Percentiles rank a stretch among this genome's conserved stretches.
These are phyloP conservation scores for Pogonomyrmex barbatus DNA, from an alignment of 1,140 invertebrate genomes.

Conservation along the genomic window DNA sequence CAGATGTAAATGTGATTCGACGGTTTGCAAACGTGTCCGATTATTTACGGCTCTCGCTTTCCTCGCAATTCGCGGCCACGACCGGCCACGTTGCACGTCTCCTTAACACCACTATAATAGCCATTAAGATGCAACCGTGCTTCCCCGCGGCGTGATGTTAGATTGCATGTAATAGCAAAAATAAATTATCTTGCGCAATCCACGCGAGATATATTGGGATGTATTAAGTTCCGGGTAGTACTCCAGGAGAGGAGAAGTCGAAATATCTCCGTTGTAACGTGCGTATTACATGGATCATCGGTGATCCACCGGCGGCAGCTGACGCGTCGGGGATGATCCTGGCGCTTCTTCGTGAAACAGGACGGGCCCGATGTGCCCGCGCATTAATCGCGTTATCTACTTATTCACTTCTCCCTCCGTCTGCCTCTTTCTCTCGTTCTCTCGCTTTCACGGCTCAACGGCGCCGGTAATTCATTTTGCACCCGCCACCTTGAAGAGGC, in stretches of 20 bases:
- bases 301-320: slow-evolving; percentile 5
- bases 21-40: slow-evolving; percentile 8
- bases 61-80: no score
- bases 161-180: slow-evolving; percentile 27
- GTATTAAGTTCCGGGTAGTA: background rate
- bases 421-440: background rate
- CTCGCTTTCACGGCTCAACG: slow-evolving; percentile 68
- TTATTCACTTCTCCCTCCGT: slow-evolving; percentile 57
- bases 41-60: slow-evolving; percentile 35
- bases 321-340: slow-evolving; percentile 30
- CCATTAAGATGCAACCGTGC: background rate
- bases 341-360: slow-evolving; percentile 2
- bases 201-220: background rate
- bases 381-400: slow-evolving; percentile 75
- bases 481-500: slow-evolving; percentile 58
- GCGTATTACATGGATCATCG: background rate
- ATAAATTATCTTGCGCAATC: slow-evolving; percentile 16
- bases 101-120: background rate
- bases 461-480: slow-evolving; percentile 73
- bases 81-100: background rate
- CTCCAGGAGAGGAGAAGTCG: no score
- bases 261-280: background rate
- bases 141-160: background rate
- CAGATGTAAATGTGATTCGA: slow-evolving; percentile 62
- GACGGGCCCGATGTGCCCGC: slow-evolving; percentile 46